These are phyloP conservation scores for Temnothorax nylanderi DNA, from an alignment of 1,140 invertebrate species.

Conservation along the genomic window DNA sequence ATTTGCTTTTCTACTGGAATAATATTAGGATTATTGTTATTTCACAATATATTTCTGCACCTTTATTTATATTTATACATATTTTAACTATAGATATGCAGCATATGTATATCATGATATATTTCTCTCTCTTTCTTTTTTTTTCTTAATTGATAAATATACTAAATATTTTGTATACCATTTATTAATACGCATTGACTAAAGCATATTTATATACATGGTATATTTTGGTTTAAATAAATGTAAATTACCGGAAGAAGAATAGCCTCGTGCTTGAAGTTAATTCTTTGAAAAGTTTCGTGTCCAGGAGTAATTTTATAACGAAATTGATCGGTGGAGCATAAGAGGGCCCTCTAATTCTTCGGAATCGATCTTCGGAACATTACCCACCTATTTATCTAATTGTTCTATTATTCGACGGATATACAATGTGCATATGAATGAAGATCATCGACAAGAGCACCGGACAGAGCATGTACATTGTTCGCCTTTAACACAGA, in stretches of 20 bases:
- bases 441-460: constrained; percentile 30
- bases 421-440: constrained; percentile 20
- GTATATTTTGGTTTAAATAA: too few species aligned
- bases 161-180: too few species aligned
- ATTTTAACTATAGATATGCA: too few species aligned
- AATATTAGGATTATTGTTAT: constrained; percentile 14
- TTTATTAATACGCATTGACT: too few species aligned
- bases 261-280: too few species aligned
- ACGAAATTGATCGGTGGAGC: not conserved
- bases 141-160: not conserved
- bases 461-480: not conserved
- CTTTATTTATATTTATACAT: not conserved
- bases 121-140: not conserved
- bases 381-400: not conserved
- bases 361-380: not conserved
- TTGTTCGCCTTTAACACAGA: not conserved
- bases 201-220: too few species aligned
- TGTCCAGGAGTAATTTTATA: not conserved
- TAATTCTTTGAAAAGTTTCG: not conserved
- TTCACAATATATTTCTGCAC: not conserved
- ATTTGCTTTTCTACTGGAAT: not conserved
- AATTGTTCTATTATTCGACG: constrained; percentile 15
- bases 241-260: too few species aligned
- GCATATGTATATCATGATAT: not conserved
- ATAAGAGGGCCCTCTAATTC: not conserved